Base-by-base conservation (phyloP, 2,797 vertebrate genomes). In the Enteromius mattozi region DNA sequence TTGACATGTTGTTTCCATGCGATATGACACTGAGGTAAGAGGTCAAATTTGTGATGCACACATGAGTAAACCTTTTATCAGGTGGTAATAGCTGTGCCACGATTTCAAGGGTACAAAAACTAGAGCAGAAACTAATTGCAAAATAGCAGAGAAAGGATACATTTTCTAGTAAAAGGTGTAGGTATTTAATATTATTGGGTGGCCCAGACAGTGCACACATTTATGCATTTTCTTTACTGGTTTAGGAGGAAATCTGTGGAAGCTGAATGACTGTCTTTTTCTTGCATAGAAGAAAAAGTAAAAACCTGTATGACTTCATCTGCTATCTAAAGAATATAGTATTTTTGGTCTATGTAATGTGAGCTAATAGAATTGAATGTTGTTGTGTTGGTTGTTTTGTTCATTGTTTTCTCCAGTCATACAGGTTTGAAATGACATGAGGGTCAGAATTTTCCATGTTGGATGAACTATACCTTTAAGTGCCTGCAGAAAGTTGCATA, bases 21-120 rank as follows among this genome's bases (percentile, higher is more conserved):
- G 13, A 77, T 40, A 54, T 77, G 51, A 40, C 12, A 37, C 8
- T 77, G n/a, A 40, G 74, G 74, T 59, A 24, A 77, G 21, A 37
- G n/a, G 51, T 40, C 74, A 40, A 77, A 59, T 59, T 27, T 59
- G 33, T 40, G 35, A 40, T 2, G 35, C 35, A 24, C 51, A 77
- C 40, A 77, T 59, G 19, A 59, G 45, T 49, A 27, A 19, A 30
- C 13, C 6, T 16, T 70, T 47, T 17, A 45, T 16, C 13, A 27
- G 27, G 14, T 27, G 59, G 9, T 40, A 10, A 16, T 10, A 59
- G 8, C n/a, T 17, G 14, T 17, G 4, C 35, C 14, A 42, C 37
- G 61, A 6, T 65, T 65, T 47, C 27, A 47, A 47, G n/a, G 27
- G 24, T 37, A 24, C n/a, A 17, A 7, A 78, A 6, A 37, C n/a